Evolutionary conservation across 2,113 vertebrate genomes (phyloP).

Genomic region (Cisticola juncidis): DNA sequence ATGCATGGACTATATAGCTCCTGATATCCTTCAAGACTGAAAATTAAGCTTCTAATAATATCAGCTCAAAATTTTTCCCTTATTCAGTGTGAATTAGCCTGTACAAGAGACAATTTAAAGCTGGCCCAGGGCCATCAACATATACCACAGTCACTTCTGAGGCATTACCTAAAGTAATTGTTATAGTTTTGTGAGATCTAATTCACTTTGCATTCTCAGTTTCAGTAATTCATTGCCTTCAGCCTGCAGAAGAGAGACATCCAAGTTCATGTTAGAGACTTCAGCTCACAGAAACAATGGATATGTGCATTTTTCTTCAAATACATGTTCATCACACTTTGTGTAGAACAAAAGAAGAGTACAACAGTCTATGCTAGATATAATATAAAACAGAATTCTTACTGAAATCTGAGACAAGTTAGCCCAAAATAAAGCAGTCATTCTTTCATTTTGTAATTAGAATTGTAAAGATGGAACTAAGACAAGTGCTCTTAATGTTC

Average conservation of each 20-base stretch:
- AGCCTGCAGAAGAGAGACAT: background rate
- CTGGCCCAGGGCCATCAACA: background rate
- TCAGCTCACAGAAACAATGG: background rate
- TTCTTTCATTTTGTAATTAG: background rate
- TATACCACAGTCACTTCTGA: background rate
- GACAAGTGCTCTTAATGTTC: background rate
- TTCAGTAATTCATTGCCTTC: background rate
- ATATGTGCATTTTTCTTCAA: background rate
- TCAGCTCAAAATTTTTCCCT: background rate
- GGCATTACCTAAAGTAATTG: background rate
- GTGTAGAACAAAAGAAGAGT: background rate
- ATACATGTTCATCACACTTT: background rate
- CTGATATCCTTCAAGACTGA: background rate
- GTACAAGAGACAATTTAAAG: background rate
- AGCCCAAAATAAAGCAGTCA: background rate
- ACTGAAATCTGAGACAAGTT: background rate
- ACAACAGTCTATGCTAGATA: background rate
- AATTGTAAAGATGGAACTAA: background rate
- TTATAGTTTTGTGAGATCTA: background rate
- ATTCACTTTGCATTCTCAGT: background rate
- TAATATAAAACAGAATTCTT: background rate
- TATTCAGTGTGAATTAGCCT: background rate
- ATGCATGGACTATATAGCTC: background rate
- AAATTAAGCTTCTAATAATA: conserved; percentile 37
- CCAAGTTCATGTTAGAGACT: background rate